phyloP scores from a whole-genome alignment of 2,113 vertebrate genomes.

The Dasyprocta punctata region DNA sequence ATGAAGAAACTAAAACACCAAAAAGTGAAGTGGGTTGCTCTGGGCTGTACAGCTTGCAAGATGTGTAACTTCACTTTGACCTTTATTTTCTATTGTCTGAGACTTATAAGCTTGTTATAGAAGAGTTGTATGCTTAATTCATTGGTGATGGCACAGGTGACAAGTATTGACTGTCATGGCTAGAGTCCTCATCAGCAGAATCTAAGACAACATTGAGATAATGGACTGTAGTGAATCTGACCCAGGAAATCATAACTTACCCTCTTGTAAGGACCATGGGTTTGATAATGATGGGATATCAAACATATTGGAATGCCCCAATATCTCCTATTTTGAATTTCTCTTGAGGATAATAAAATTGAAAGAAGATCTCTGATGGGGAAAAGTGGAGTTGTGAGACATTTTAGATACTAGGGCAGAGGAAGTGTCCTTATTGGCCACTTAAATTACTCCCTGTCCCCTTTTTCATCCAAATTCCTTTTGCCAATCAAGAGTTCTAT shows the following conservation, averaged over 20 bases:
- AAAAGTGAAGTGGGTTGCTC: not conserved
- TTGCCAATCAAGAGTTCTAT: not conserved
- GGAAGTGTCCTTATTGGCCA: not conserved
- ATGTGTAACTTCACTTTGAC: not conserved
- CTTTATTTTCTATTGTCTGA: not conserved
- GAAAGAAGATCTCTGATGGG: not conserved
- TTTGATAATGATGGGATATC: not conserved
- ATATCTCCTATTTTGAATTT: not conserved
- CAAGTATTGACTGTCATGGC: not conserved
- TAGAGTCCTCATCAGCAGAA: not conserved
- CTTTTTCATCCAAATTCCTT: not conserved
- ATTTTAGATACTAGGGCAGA: not conserved
- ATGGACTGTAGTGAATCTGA: not conserved
- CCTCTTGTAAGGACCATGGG: not conserved
- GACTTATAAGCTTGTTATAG: not conserved
- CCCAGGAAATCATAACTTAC: not conserved
- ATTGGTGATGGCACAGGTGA: no score
- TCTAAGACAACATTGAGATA: not conserved
- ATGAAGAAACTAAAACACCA: not conserved
- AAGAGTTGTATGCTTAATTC: not conserved
- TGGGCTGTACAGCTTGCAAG: not conserved
- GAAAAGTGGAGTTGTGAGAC: not conserved
- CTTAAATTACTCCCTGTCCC: not conserved
- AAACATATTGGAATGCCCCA: not conserved
- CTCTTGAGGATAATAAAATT: not conserved